Conservation (phyloP, 2,113 vertebrate genomes). For the Phrynosoma blainvillii region DNA sequence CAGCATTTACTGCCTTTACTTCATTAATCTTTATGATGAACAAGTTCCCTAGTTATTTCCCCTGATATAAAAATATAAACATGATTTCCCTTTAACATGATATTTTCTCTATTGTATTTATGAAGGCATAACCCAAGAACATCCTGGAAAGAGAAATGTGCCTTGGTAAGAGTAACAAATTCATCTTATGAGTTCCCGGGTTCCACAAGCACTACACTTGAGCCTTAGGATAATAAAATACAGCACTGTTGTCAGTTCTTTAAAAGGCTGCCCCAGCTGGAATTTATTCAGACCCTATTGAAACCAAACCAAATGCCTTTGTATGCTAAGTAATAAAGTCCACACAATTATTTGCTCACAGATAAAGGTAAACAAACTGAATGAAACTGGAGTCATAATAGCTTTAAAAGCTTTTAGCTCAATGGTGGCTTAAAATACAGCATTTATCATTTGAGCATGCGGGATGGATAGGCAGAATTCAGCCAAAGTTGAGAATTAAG, state of each 20-base stretch:
- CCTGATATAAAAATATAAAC: not conserved
- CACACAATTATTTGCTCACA: not conserved
- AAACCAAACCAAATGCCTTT: conserved; percentile 6
- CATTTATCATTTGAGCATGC: conserved; percentile 15
- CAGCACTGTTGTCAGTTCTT: accelerated
- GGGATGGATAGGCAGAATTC: conserved; percentile 5
- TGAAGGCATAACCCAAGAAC: conserved; percentile 17
- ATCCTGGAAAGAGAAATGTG: conserved; percentile 6
- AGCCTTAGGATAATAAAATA: not conserved
- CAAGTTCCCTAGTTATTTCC: not conserved
- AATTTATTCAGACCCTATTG: conserved; percentile 26
- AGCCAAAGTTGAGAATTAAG: conserved; percentile 7
- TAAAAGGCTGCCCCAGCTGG: conserved; percentile 12
- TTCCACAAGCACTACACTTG: not conserved
- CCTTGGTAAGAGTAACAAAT: not conserved
- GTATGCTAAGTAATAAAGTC: conserved; percentile 28
- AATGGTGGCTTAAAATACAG: conserved; percentile 18
- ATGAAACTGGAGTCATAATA: not conserved
- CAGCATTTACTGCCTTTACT: not conserved
- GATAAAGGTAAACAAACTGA: conserved; percentile 20
- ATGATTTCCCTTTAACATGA: accelerated
- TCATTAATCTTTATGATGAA: not conserved
- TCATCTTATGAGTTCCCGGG: accelerated
- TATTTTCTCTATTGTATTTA: not conserved
- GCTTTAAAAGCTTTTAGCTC: conserved; percentile 38